A percentile compares a stretch with the other conserved stretches of the same genome.
phyloP scores from a whole-genome alignment of 1,140 invertebrate genomes.

The Monochamus saltuarius region DNA sequence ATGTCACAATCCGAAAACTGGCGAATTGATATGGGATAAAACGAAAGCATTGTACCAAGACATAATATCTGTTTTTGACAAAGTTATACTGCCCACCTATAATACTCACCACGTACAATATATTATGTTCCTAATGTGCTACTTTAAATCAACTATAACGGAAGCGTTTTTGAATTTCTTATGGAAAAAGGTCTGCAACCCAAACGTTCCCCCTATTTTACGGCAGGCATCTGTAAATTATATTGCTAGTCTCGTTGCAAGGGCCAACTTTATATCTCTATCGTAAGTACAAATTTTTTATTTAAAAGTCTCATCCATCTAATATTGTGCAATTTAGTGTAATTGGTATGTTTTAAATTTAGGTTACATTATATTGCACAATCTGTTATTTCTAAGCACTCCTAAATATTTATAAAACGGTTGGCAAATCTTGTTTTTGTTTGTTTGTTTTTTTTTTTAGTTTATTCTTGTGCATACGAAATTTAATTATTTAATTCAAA shows the following conservation, averaged over 20 bases:
- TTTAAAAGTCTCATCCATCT: background rate
- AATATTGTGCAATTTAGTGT: background rate
- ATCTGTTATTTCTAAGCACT: background rate
- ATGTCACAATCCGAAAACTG: conserved; percentile 50
- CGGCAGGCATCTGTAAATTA: conserved; percentile 73
- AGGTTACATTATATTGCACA: conserved; percentile 13
- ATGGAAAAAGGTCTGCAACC: conserved; percentile 74
- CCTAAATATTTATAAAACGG: too few relatives aligned
- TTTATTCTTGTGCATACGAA: too few relatives aligned
- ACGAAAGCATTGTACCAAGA: conserved; percentile 54
- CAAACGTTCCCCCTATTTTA: conserved; percentile 63
- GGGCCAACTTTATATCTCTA: conserved; percentile 67
- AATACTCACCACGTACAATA: conserved; percentile 77
- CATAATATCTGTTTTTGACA: conserved; percentile 68
- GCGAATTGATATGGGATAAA: conserved; percentile 52
- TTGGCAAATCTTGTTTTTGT: too few relatives aligned
- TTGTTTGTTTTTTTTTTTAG: too few relatives aligned
- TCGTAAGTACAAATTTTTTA: conserved; percentile 56
- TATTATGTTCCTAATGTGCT: conserved; percentile 74
- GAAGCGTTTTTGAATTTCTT: conserved; percentile 71
- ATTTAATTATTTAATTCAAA: too few relatives aligned
- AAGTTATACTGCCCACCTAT: conserved; percentile 71
- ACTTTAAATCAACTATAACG: conserved; percentile 64
- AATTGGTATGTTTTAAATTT: conserved; percentile 4
- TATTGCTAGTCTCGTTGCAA: conserved; percentile 72